Evolutionary conservation across 2,888 invertebrate genomes (phyloP), one percentile per base, ranked within the genome.

Genomic region (Coenonympha arcania): DNA sequence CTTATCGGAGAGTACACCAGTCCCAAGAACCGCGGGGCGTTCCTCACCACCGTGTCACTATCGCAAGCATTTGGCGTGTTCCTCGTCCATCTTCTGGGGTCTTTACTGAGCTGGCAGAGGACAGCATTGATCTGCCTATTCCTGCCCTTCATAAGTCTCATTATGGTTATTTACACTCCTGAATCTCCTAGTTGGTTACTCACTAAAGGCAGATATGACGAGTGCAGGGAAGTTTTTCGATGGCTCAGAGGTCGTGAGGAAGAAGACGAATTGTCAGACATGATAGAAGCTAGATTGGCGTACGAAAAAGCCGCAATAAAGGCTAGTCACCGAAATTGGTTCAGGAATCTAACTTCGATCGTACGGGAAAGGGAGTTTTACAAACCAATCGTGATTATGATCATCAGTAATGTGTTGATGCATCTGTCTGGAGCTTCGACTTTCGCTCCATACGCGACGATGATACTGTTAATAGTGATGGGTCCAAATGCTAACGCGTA

Each of bases 351-450:
- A 22, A 39, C 64, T 19, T 51, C 43, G 0, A 73, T 73, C 1
- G 48, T 79, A 2, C 62, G 61, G n/a, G 78, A 75, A 41, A 79
- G 76, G 18, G 85, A 86, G 57, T 90, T 90, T 60, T 69, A 86
- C 44, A 88, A 86, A 59, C 90, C 90, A 0, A 79, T 90, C 8
- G 67, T 84, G 5, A 75, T 90, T 16, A 85, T 91, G 69, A 81
- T 88, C 33, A 81, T 88, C 1, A 87, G 90, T 9, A 90, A 90
- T 55, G 79, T 88, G 0, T 86, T 89, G 58, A 87, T 89, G 42
- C 91, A 92, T 59, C 88, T 91, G 53, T 86, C 90, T 2, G 92
- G 92, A 0, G 88, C 90, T 1, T 90, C 90, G 46, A 90, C 90
- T 0, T 87, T 92, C 60, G 88, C 89, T 0, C 89, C 90, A 2